Base-by-base conservation (phyloP, 2,888 invertebrate species). In the Salticus scenicus region DNA sequence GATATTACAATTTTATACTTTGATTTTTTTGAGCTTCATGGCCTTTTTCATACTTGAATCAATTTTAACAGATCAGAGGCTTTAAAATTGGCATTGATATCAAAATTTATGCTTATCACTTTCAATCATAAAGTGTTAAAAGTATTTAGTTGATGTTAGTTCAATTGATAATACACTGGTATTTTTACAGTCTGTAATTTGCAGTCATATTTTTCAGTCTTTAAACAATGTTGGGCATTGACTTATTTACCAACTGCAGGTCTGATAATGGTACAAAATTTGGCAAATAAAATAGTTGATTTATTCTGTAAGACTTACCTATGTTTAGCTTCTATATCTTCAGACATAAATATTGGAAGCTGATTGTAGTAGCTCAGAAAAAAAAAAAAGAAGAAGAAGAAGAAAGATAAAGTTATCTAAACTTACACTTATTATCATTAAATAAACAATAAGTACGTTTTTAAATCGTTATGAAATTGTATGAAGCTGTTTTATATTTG, bases 21-120 rank as follows among this genome's bases (percentile, higher is more conserved):
- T 57, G 57, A 57, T 24, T 24, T 57, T n/a, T 57, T 57, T 57
- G 57, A 57, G 57, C 57, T 57, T 47, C 17, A n/a, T n/a, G n/a
- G n/a, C n/a, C n/a, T n/a, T n/a, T n/a, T n/a, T n/a, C n/a, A n/a
- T n/a, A n/a, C n/a, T n/a, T n/a, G n/a, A n/a, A n/a, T n/a, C n/a
- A n/a, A n/a, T n/a, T n/a, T n/a, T n/a, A n/a, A n/a, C n/a, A n/a
- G n/a, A n/a, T n/a, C n/a, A n/a, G n/a, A n/a, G n/a, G n/a, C n/a
- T n/a, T n/a, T n/a, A 57, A 57, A 57, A 57, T 2, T 24, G 2
- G 57, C 57, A 57, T 57, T 57, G 24, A 57, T 57, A 57, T n/a
- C 20, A 57, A 57, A 57, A 24, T 57, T 57, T 57, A 24, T 24
- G 24, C 12, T n/a, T 7, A 47, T 17, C 10, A 7, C 17, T 47